Evolutionary conservation across 2,113 vertebrate genomes (phyloP).

Genomic region (Myodes glareolus): DNA sequence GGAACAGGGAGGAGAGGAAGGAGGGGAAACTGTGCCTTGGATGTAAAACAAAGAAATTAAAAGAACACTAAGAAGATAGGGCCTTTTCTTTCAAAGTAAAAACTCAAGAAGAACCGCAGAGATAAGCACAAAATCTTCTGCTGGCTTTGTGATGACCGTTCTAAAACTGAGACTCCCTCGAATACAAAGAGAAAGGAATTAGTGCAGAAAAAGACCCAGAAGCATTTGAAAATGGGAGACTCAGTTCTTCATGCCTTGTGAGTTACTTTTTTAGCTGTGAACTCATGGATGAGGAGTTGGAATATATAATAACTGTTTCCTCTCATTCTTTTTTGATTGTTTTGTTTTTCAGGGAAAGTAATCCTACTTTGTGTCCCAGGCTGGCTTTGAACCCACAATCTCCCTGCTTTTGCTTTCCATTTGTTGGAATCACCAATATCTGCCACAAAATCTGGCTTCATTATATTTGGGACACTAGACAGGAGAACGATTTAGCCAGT

Average conservation of each 20-base stretch:
- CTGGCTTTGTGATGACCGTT: not conserved
- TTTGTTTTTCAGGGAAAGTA: not conserved
- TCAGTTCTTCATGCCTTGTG: not conserved
- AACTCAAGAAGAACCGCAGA: not conserved
- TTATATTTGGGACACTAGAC: not conserved
- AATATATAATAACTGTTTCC: not conserved
- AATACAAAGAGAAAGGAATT: not conserved
- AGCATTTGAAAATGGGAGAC: not conserved
- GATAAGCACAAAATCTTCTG: not conserved
- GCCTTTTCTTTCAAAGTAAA: not conserved
- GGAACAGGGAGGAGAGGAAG: not conserved
- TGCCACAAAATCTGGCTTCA: not conserved
- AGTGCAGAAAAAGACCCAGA: not conserved
- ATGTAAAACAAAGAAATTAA: not conserved
- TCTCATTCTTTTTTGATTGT: not conserved
- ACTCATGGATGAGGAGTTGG: not conserved
- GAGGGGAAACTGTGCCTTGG: not conserved
- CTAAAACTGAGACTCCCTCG: not conserved
- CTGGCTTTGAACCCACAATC: too few relatives aligned
- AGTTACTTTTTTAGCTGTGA: not conserved
- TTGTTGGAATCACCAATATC: not conserved
- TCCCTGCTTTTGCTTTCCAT: too few relatives aligned
- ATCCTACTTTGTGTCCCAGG: not conserved
- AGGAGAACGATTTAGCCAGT: not conserved
- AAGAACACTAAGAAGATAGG: not conserved